Base-by-base conservation (phyloP, 2,113 vertebrate genomes). In the Pyrgilauda ruficollis region DNA sequence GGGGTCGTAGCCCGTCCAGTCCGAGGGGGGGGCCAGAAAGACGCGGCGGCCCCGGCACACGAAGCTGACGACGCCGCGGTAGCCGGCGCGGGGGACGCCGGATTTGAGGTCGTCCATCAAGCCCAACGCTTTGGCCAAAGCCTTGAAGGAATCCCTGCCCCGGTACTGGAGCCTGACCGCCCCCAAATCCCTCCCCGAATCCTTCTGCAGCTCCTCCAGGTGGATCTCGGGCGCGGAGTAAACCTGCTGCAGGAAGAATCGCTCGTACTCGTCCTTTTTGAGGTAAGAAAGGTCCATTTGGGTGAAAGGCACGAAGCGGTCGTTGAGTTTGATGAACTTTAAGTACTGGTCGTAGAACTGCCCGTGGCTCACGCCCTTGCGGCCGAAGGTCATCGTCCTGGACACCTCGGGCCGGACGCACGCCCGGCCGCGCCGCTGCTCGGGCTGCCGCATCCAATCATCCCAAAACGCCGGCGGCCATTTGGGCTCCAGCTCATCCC, bases 311-410 rank as follows among this genome's bases (percentile, higher is more conserved):
- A 99, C 99, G 62, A 99, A 99, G 66, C 98, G 98, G 90, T 98
- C 98, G 97, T 99, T 99, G 50, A 99, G 98, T 93, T 98, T 99
- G 96, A 99, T 99, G 76, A 99, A 99, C 61, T 99, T 99, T 31
- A 99, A 96, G 79, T 99, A 99, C 87, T 99, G 99, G 85, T 99
- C 99, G 52, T 99, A 99, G 87, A 99, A 99, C 28, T 99, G 99
- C 78, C 99, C 99, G 35, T 99, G 98, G 97, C 99, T 99, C 10
- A 99, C 99, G 2, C 99, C 99, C 55, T 99, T 99, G 3, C 99
- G 97, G 26, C 99, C 99, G 18, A 99, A 99, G 0, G 99, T 99
- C 89, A 99, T 97, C 7, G 99, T 99, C 20, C 99, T 96, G 1
- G 99, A 99, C 61, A 99, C 97, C 73, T 99, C 99, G 0, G 99